These are phyloP conservation scores for Diploscapter pachys DNA, from an alignment of 1,140 invertebrate genomes.

Conservation along the genomic window DNA sequence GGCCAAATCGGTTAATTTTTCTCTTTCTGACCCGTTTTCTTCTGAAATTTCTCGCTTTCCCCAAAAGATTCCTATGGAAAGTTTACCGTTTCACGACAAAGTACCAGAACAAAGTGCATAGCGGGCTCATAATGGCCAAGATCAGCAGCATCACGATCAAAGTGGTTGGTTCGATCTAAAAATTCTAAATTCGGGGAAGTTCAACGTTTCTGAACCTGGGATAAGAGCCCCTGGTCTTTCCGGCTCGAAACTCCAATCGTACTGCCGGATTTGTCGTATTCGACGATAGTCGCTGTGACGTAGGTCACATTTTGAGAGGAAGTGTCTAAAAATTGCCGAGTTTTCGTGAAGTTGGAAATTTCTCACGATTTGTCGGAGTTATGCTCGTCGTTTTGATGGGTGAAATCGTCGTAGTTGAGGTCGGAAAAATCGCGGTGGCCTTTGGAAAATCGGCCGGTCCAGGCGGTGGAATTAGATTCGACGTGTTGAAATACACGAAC, in stretches of 20 bases:
- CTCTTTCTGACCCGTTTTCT: conserved; percentile 1
- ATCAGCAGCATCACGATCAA: neutral
- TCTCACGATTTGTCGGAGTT: too few relatives aligned
- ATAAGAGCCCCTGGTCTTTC: neutral
- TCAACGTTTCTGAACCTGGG: neutral
- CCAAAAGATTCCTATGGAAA: conserved; percentile 15
- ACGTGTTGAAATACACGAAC: neutral
- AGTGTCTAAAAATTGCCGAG: too few relatives aligned
- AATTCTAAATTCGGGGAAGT: neutral
- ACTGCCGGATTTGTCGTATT: neutral
- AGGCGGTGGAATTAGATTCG: neutral
- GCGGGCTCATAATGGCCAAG: conserved; percentile 2
- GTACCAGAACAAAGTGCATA: conserved; percentile 11
- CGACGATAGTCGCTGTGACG: conserved; percentile 11
- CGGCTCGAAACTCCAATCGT: too few relatives aligned
- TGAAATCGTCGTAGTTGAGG: too few relatives aligned
- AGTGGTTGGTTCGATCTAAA: neutral
- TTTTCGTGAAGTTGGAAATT: too few relatives aligned
- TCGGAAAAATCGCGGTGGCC: too few relatives aligned
- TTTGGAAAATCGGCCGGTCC: neutral
- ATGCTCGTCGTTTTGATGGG: too few relatives aligned
- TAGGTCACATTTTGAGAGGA: conserved; percentile 2
- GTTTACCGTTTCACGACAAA: neutral
- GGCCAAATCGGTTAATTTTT: conserved; percentile 1
- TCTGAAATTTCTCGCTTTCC: neutral